Base-by-base conservation (phyloP, 1,140 invertebrate species). In the Drosophila carrolli region DNA sequence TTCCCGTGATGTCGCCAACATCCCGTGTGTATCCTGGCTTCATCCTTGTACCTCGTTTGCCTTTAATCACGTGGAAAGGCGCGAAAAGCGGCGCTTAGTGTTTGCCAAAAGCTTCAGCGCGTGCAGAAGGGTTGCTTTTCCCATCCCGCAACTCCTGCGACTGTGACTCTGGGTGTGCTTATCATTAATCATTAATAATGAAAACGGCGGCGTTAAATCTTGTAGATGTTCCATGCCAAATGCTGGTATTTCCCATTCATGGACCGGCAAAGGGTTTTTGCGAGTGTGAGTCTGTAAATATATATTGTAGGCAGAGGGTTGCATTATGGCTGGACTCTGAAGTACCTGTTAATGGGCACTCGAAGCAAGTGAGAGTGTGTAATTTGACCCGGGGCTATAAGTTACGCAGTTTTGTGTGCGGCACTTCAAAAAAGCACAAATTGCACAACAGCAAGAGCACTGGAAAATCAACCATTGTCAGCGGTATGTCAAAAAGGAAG, bases 141-240 rank as follows among this genome's bases (percentile, higher is more conserved):
- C 81, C 88, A 67, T 65, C 10, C 43, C 2, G 16, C 27, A 11
- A 14, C 11, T 27, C 35, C 2, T 55, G 44, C 59, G n/a, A 13
- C 16, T 75, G 44, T 65, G n/a, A 13, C 16, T 75, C 47, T 67
- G 72, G 71, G 76, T 59, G 41, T 82, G 80, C 88, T 91, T 91
- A 91, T 91, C 88, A 91, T 91, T 91, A 91, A 91, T 91, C 88
- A 91, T 91, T 91, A 88, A 91, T 90, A 91, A 91, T 91, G 83
- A 91, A 91, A 90, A 88, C 81, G 84, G 35, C 80, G 84, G 83
- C 85, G 84, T 89, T 88, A 88, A 88, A 89, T 88, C 84, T 89
- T 84, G 67, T 80, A 83, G 75, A 86, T 86, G 77, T 91, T 75
- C 78, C 81, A 91, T 88, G 75, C 88, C 88, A 91, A 91, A 91